Evolutionary conservation across 1,140 invertebrate genomes (phyloP).

Genomic region (Diabrotica undecimpunctata): DNA sequence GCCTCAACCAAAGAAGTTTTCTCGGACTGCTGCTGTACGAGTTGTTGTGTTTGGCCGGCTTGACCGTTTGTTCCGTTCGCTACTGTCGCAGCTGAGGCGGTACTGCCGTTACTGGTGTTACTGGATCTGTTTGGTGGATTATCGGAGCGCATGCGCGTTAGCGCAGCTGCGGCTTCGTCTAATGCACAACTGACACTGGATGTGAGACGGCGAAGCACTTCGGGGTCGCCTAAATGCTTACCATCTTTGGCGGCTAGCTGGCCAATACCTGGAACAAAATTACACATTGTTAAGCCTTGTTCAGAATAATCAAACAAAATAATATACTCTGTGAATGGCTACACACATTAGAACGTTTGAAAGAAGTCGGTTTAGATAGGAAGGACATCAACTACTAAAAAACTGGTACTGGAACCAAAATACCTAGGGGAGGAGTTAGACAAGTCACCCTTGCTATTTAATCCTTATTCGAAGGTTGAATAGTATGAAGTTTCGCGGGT

Average conservation of each 20-base stretch:
- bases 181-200: slow-evolving; percentile 89
- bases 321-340: no score
- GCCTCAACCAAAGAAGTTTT: slow-evolving; percentile 77
- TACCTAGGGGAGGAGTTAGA: no score
- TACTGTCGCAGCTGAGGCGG: background rate
- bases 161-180: slow-evolving; percentile 91
- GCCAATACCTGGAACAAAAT: slow-evolving; percentile 61
- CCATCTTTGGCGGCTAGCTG: slow-evolving; percentile 73
- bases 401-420: no score
- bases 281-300: background rate
- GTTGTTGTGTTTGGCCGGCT: slow-evolving; percentile 4
- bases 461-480: no score
- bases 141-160: slow-evolving; percentile 91
- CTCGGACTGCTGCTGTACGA: slow-evolving; percentile 39
- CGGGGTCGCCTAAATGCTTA: slow-evolving; percentile 74
- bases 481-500: no score
- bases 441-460: no score
- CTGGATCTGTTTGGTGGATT: slow-evolving; percentile 55
- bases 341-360: no score
- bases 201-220: slow-evolving; percentile 77
- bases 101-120: slow-evolving; percentile 13
- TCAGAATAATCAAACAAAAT: no score
- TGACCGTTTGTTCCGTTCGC: slow-evolving; percentile 12
- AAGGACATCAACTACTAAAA: no score
- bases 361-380: no score